phyloP scores from a whole-genome alignment of 2,888 invertebrate genomes.

The Cheilosia soror region DNA sequence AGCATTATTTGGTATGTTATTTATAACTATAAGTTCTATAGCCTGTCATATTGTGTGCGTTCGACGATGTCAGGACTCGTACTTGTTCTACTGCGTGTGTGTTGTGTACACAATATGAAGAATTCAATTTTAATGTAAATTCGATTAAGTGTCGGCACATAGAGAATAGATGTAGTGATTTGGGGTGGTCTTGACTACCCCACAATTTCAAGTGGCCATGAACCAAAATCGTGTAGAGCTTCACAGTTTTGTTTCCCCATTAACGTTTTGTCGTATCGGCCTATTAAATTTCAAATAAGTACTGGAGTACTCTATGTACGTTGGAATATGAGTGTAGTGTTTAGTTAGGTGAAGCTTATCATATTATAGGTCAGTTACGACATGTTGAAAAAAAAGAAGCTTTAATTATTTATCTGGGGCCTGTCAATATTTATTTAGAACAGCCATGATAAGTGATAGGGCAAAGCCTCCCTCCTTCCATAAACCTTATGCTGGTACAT shows the following conservation, averaged over 20 bases:
- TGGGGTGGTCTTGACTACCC: slow-evolving; percentile 17
- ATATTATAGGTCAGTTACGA: slow-evolving; percentile 32
- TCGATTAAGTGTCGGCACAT: slow-evolving; percentile 54
- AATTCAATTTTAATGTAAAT: slow-evolving; percentile 66
- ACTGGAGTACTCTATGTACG: slow-evolving; percentile 1
- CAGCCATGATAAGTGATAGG: slow-evolving; percentile 26
- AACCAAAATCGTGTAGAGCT: slow-evolving; percentile 6
- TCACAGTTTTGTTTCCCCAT: slow-evolving; percentile 8
- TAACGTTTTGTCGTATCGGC: slow-evolving; percentile 36
- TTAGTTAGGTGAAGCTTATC: slow-evolving; percentile 3
- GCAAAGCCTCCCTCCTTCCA: background rate
- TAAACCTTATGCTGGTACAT: background rate
- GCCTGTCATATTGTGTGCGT: background rate
- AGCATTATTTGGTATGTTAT: slow-evolving; percentile 29
- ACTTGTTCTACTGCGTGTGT: background rate
- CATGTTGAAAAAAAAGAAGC: slow-evolving; percentile 6
- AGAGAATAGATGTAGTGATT: background rate
- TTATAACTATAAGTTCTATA: background rate
- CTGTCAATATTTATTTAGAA: slow-evolving; percentile 58
- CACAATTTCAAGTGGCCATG: slow-evolving; percentile 23
- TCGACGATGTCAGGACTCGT: background rate
- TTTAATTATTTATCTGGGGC: slow-evolving; percentile 59
- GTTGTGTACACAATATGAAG: slow-evolving; percentile 39
- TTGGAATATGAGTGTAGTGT: background rate
- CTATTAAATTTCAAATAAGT: slow-evolving; percentile 35